Evolutionary conservation across 2,888 invertebrate species (phyloP).

Genomic region (Ophion slaviceki): DNA sequence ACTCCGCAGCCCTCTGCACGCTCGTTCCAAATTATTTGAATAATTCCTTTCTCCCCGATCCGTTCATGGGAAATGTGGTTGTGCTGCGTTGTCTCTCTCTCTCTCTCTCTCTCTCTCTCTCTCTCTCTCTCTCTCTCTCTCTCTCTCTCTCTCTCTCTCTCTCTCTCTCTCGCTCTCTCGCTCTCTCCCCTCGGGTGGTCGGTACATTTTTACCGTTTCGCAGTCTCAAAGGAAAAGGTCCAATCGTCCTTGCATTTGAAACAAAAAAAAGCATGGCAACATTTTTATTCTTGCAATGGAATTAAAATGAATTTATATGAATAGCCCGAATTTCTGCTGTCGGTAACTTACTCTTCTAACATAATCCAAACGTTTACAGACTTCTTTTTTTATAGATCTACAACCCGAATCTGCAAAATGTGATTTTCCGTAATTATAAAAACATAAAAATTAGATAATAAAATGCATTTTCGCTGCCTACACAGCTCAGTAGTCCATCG

Average conservation of each 20-base stretch:
- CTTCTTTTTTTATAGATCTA: neutral
- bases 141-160: neutral
- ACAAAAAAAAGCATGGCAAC: neutral
- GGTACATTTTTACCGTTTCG: neutral
- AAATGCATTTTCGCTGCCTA: too few relatives aligned
- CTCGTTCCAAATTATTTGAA: conserved; percentile 23
- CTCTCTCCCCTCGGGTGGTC: neutral
- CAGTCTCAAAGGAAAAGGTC: neutral
- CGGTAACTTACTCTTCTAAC: neutral
- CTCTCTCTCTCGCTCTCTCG: neutral
- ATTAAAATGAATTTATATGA: neutral
- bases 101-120: neutral
- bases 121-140: neutral
- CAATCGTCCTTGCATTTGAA: neutral
- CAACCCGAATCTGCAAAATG: neutral
- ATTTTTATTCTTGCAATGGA: neutral
- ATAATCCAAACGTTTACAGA: neutral
- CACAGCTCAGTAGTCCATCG: too few relatives aligned
- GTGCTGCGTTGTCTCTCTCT: neutral
- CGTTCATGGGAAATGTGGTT: neutral
- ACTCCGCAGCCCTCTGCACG: neutral
- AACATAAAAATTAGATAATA: neutral
- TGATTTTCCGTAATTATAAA: neutral
- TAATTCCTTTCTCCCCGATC: conserved; percentile 4
- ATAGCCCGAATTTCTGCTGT: neutral